Percentiles rank a stretch among this genome's conserved stretches.
phyloP scores from a whole-genome alignment of 2,113 vertebrate genomes.

The Puffinus mauretanicus region DNA sequence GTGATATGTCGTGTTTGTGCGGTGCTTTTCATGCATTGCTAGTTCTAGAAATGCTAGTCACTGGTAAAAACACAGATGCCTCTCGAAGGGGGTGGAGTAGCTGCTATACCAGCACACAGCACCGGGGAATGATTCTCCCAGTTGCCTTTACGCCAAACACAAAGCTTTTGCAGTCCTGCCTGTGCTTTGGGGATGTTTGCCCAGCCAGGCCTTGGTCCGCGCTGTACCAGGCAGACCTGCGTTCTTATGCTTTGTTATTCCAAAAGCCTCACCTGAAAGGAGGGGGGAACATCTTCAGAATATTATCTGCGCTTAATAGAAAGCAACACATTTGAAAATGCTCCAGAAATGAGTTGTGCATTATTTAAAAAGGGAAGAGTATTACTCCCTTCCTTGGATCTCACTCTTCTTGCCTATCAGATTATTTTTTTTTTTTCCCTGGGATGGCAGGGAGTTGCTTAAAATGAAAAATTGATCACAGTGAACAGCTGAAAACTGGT shows the following conservation, averaged over 20 bases:
- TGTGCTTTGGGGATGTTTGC: background rate
- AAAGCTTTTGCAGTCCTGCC: background rate
- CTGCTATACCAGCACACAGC: background rate
- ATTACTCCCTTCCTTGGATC: background rate
- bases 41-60: background rate
- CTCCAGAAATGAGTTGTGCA: slow-evolving; percentile 52
- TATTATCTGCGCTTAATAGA: background rate
- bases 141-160: background rate
- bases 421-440: background rate
- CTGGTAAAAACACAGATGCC: background rate
- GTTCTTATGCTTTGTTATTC: background rate
- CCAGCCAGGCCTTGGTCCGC: background rate
- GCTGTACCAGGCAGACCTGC: background rate
- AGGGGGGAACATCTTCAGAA: background rate
- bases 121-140: background rate
- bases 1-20: background rate
- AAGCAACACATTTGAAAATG: slow-evolving; percentile 35
- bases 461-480: slow-evolving; percentile 66
- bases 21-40: background rate
- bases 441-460: slow-evolving; percentile 39
- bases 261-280: background rate
- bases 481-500: slow-evolving; percentile 61
- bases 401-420: background rate
- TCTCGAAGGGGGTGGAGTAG: background rate
- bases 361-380: slow-evolving; percentile 45